A percentile compares a stretch with the other conserved stretches of the same genome.
These are phyloP conservation scores for Vannuccia rotundouncinata DNA, from an alignment of 2,888 invertebrate genomes.

Conservation along the genomic window DNA sequence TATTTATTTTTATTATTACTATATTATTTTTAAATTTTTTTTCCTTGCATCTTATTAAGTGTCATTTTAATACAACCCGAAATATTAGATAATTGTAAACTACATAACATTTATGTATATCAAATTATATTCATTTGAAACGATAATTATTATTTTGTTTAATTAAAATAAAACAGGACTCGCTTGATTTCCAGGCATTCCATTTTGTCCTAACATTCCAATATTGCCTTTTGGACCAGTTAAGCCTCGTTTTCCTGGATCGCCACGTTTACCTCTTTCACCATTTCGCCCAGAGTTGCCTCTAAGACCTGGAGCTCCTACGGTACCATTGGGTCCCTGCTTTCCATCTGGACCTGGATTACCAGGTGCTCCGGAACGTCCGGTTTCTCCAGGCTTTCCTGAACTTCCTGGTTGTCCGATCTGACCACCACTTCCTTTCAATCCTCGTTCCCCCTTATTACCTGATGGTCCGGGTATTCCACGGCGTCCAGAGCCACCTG, in stretches of 20 bases:
- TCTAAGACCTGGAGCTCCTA: slow-evolving; percentile 31
- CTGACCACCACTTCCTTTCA: not conserved
- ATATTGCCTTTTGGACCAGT: slow-evolving; percentile 31
- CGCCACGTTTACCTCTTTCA: slow-evolving; percentile 12
- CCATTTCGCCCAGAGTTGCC: slow-evolving; percentile 14
- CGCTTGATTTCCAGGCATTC: slow-evolving; percentile 15
- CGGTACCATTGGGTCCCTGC: slow-evolving; percentile 31
- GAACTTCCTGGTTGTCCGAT: slow-evolving; percentile 4
- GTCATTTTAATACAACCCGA: no score
- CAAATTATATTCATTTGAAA: not conserved
- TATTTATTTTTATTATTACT: no score
- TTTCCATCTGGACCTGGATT: slow-evolving; percentile 27
- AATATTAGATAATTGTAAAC: no score
- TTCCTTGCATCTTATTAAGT: no score
- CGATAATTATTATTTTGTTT: not conserved
- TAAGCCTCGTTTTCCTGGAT: not conserved
- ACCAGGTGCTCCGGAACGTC: slow-evolving; percentile 13
- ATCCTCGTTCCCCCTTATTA: slow-evolving; percentile 5
- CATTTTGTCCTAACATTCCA: slow-evolving; percentile 29
- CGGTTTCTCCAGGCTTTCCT: slow-evolving; percentile 25
- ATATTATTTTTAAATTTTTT: no score
- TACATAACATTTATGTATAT: no score
- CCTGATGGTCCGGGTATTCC: not conserved
- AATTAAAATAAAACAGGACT: no score
- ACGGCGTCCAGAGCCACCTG: not conserved